Conservation (phyloP, 2,888 invertebrate genomes). For the Diarsia dahlii region DNA sequence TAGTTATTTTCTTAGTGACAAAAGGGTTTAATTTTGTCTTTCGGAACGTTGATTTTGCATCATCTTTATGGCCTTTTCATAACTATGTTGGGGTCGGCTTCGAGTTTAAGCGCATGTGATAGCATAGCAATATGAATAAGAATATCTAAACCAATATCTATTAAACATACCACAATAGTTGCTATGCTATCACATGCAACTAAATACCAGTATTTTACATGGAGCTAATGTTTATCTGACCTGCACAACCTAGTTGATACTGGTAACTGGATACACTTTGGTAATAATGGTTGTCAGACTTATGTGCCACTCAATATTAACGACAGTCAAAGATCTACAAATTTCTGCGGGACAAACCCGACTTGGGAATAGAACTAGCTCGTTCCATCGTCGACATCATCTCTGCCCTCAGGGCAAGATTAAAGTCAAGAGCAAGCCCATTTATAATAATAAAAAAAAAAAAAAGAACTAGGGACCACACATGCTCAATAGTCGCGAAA, state of each 20-base stretch:
- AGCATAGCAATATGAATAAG: too few species aligned
- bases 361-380: too few species aligned
- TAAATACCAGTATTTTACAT: neutral
- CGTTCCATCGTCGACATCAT: too few species aligned
- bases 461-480: too few species aligned
- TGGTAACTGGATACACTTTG: neutral
- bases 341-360: neutral
- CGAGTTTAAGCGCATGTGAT: neutral
- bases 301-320: neutral
- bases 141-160: too few species aligned
- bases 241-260: neutral
- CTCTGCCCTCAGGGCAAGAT: too few species aligned
- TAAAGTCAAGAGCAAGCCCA: too few species aligned
- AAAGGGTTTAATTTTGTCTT: constrained; percentile 7
- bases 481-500: too few species aligned
- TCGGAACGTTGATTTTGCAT: neutral
- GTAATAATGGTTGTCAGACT: neutral
- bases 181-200: too few species aligned
- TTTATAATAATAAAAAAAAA: too few species aligned
- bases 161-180: too few species aligned
- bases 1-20: neutral
- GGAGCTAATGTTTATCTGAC: neutral
- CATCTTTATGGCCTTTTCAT: neutral
- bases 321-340: neutral
- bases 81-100: neutral